A percentile compares a stretch with the other conserved stretches of the same genome.
Conservation (phyloP, 2,888 invertebrate genomes). For the Epinotia demarniana region DNA sequence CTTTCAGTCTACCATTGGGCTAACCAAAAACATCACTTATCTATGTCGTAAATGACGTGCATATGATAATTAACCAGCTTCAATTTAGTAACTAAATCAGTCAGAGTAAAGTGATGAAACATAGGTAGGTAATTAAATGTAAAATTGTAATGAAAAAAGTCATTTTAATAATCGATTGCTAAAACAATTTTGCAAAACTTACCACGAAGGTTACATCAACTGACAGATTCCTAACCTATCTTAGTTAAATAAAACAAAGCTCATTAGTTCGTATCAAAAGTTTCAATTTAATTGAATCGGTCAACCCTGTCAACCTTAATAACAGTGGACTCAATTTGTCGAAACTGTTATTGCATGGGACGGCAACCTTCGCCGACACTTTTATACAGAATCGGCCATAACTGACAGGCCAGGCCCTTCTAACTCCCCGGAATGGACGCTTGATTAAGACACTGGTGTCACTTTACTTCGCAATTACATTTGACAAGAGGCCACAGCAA, state of each 20-base stretch:
- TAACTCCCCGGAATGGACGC: slow-evolving; percentile 78
- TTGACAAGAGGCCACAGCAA: slow-evolving; percentile 72
- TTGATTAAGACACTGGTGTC: slow-evolving; percentile 82
- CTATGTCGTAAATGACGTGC: no score
- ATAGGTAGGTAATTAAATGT: no score
- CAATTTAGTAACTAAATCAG: no score
- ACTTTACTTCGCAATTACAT: slow-evolving; percentile 81
- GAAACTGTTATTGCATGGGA: slow-evolving; percentile 78
- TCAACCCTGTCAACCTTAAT: slow-evolving; percentile 66
- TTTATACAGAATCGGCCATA: slow-evolving; percentile 76
- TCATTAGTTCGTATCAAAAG: slow-evolving; percentile 13
- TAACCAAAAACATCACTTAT: no score
- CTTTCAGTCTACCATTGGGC: no score
- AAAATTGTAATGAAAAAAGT: no score
- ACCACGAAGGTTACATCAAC: no score
- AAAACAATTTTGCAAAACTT: no score
- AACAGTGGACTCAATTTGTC: slow-evolving; percentile 80
- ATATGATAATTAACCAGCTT: no score
- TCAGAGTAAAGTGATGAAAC: no score
- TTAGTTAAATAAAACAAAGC: background rate
- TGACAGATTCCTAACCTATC: background rate
- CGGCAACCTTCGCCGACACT: slow-evolving; percentile 66
- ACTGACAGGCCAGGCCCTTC: slow-evolving; percentile 71
- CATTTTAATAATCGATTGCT: no score
- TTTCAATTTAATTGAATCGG: slow-evolving; percentile 38